Percentiles rank a stretch among this genome's conserved stretches.
Conservation (phyloP, 2,888 invertebrate species). For the Encarsia formosa region DNA sequence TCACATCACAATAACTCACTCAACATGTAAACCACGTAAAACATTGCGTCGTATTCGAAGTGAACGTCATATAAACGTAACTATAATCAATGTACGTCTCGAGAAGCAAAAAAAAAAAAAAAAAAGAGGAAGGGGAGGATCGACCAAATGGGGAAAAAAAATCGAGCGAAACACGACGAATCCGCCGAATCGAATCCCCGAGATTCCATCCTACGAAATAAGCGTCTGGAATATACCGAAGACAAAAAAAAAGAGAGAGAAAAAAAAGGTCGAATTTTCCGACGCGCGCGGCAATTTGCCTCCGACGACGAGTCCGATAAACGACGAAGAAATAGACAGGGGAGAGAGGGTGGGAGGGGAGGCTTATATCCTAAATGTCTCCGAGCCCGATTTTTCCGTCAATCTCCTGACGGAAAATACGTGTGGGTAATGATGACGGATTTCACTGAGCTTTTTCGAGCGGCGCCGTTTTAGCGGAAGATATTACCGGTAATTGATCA, state of each 20-base stretch:
- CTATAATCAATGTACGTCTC: conserved; percentile 8
- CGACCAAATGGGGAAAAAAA: no score
- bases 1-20: neutral
- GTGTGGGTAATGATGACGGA: neutral
- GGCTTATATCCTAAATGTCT: conserved; percentile 13
- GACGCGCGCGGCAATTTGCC: conserved; percentile 25
- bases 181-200: conserved; percentile 12
- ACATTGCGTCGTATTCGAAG: conserved; percentile 6
- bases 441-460: no score
- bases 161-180: neutral
- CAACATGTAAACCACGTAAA: conserved; percentile 7
- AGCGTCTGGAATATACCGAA: neutral
- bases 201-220: conserved; percentile 3
- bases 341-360: no score
- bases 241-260: neutral
- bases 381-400: neutral
- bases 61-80: conserved; percentile 1
- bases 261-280: neutral
- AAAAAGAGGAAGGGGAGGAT: neutral
- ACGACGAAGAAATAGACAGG: conserved; percentile 16
- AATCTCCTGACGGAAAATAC: neutral
- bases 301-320: conserved; percentile 25
- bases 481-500: no score
- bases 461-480: no score
- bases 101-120: neutral